Conservation (phyloP, 2,797 vertebrate genomes). For the Scyliorhinus canicula region DNA sequence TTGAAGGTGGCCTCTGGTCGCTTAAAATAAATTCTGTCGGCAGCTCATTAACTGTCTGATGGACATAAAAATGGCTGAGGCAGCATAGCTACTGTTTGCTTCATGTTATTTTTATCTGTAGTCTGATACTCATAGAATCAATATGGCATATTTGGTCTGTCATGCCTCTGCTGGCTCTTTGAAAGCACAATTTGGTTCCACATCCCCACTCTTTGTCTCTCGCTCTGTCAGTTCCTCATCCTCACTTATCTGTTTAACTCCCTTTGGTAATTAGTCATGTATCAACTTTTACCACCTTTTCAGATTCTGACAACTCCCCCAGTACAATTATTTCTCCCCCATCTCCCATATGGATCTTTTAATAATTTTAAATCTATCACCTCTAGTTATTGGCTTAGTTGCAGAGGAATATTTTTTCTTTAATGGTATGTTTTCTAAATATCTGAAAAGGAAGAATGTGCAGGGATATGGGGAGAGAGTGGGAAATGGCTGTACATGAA, state of each 20-base stretch:
- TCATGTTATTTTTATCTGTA: neutral
- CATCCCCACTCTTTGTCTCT: neutral
- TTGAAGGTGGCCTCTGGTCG: neutral
- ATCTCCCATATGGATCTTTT: neutral
- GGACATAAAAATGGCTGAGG: neutral
- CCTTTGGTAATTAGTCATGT: neutral
- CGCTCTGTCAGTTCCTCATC: neutral
- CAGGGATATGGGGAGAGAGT: no score
- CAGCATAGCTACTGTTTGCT: neutral
- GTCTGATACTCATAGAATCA: neutral
- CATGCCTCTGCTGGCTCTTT: neutral
- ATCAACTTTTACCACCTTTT: neutral
- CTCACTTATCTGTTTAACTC: neutral
- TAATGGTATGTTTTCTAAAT: neutral
- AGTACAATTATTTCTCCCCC: neutral
- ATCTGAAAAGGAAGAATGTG: no score
- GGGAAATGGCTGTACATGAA: no score
- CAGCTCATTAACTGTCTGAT: neutral
- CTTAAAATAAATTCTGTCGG: neutral
- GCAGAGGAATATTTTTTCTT: neutral
- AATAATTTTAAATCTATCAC: neutral
- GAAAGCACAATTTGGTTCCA: neutral
- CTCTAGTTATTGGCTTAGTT: neutral
- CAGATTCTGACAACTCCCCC: neutral
- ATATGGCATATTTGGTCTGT: no score